These are phyloP conservation scores for Ophion obscuratus DNA, from an alignment of 2,888 invertebrate species.

Conservation along the genomic window DNA sequence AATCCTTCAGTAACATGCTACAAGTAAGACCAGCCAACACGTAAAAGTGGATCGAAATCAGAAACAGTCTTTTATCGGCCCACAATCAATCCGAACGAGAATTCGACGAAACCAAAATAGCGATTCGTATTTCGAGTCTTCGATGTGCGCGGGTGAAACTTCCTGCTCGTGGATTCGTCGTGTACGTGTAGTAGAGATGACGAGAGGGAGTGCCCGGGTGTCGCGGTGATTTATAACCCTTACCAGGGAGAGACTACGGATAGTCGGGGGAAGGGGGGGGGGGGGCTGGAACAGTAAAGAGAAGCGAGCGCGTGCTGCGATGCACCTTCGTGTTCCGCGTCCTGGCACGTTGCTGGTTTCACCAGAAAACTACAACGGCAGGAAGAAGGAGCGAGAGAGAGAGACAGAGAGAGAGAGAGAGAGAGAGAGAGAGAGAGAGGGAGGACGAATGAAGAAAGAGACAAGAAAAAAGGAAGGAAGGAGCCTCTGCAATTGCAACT, in stretches of 20 bases:
- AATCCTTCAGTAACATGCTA: too few species aligned
- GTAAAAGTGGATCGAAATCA: background rate
- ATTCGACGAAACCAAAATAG: slow-evolving; percentile 1
- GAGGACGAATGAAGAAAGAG: background rate
- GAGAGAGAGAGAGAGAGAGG: background rate
- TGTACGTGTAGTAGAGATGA: slow-evolving; percentile 47
- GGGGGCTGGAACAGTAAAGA: slow-evolving; percentile 9
- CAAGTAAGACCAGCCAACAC: too few species aligned
- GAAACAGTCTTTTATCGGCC: background rate
- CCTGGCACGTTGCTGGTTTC: background rate
- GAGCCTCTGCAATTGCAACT: slow-evolving; percentile 59
- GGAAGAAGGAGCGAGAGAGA: background rate
- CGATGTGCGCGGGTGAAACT: background rate
- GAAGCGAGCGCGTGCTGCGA: slow-evolving; percentile 23
- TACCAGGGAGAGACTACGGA: slow-evolving; percentile 33
- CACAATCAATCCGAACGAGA: background rate
- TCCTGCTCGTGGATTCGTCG: slow-evolving; percentile 23
- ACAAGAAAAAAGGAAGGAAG: slow-evolving; percentile 13
- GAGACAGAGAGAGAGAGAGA: too few species aligned
- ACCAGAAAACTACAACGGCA: slow-evolving; percentile 43
- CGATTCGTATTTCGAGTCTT: background rate
- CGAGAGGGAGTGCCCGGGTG: slow-evolving; percentile 62
- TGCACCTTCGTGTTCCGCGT: slow-evolving; percentile 26
- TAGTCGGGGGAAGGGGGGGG: background rate
- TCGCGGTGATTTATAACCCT: slow-evolving; percentile 62